A percentile compares a stretch with the other conserved stretches of the same genome.
phyloP scores from a whole-genome alignment of 2,113 vertebrate species.

The Cromileptes altivelis region DNA sequence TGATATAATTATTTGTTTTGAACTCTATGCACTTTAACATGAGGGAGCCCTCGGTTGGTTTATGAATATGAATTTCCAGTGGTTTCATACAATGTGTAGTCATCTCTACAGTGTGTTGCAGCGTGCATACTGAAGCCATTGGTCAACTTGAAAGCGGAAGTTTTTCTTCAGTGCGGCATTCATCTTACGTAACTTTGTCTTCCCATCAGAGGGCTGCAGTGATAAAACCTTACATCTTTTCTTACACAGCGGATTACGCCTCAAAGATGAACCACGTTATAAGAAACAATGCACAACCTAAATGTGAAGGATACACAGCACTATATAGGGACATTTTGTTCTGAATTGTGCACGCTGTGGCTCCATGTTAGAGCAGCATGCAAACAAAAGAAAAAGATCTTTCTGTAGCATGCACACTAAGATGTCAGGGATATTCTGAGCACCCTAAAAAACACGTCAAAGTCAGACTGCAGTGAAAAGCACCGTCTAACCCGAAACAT shows the following conservation, averaged over 20 bases:
- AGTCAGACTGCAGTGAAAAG: conserved; percentile 14
- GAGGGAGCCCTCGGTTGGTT: neutral
- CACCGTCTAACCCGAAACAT: neutral
- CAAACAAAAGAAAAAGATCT: conserved; percentile 56
- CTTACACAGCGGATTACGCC: neutral
- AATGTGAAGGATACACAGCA: neutral
- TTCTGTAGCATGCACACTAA: conserved; percentile 32
- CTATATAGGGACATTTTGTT: conserved; percentile 66
- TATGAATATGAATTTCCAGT: too few species aligned
- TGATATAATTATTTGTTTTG: neutral
- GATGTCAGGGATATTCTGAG: neutral
- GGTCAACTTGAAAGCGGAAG: conserved; percentile 85
- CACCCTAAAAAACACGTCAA: neutral
- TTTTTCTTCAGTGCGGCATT: conserved; percentile 78
- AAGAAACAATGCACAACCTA: neutral
- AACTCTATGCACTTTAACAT: neutral
- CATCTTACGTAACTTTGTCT: conserved; percentile 82
- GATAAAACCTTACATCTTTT: conserved; percentile 39
- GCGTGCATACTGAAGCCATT: conserved; percentile 44
- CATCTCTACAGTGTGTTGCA: neutral
- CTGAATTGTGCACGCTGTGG: conserved; percentile 43
- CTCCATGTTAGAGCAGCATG: conserved; percentile 36
- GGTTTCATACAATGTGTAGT: neutral
- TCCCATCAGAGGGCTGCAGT: conserved; percentile 61
- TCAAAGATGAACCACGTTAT: neutral